These are phyloP conservation scores for Novumbra hubbsi DNA, from an alignment of 2,797 vertebrate species.

Conservation along the genomic window DNA sequence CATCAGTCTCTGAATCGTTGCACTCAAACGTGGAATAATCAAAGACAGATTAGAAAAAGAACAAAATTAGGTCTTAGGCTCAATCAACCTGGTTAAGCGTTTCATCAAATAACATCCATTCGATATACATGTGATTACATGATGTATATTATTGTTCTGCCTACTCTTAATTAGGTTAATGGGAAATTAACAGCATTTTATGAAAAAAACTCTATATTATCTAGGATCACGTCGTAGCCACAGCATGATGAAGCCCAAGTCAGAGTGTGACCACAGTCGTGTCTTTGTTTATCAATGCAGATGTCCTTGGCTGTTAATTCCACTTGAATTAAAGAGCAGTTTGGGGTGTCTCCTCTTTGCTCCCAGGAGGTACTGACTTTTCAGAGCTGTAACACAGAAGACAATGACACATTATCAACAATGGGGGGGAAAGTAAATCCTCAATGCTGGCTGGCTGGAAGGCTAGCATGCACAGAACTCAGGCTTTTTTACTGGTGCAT, in stretches of 20 bases:
- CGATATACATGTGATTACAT: no score
- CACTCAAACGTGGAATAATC: no score
- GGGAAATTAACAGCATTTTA: no score
- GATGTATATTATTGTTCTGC: no score
- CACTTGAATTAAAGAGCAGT: constrained; percentile 39
- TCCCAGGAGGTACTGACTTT: not conserved
- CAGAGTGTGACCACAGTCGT: not conserved
- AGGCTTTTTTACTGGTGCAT: not conserved
- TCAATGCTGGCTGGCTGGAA: not conserved
- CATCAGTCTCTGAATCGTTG: no score
- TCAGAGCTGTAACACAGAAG: constrained; percentile 47
- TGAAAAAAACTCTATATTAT: not conserved
- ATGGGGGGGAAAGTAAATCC: not conserved
- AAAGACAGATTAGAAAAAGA: no score
- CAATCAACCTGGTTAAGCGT: no score
- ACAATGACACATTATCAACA: not conserved
- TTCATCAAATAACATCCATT: no score
- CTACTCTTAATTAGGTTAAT: no score
- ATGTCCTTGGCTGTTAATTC: not conserved
- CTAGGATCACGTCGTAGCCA: not conserved
- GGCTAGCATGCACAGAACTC: no score
- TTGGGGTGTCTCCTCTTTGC: constrained; percentile 18
- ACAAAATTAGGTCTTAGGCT: no score
- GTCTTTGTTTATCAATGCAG: not conserved
- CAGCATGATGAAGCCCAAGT: not conserved